phyloP scores from a whole-genome alignment of 1,140 invertebrate genomes.

The Drosophila murphyi region DNA sequence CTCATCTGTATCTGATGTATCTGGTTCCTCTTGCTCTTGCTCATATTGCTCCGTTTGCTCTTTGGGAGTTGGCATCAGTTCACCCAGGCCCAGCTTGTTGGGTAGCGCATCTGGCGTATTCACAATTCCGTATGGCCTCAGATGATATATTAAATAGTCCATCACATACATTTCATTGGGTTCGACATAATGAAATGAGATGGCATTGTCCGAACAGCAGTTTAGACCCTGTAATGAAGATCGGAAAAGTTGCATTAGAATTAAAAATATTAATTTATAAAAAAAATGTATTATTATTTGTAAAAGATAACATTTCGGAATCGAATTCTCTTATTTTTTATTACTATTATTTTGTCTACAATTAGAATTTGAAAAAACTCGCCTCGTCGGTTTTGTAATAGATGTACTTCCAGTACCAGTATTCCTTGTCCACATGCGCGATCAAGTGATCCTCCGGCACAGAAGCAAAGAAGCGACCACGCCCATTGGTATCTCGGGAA shows the following conservation, averaged over 20 bases:
- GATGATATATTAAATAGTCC: slow-evolving; percentile 98
- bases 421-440: slow-evolving; percentile 91
- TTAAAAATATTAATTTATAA: not conserved
- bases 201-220: slow-evolving; percentile 97
- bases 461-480: slow-evolving; percentile 97
- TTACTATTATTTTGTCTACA: not conserved
- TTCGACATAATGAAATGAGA: slow-evolving; percentile 98
- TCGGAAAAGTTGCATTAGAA: not conserved
- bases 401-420: slow-evolving; percentile 98
- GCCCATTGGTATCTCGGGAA: slow-evolving; percentile 92
- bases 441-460: slow-evolving; percentile 96
- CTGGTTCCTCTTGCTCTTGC: slow-evolving; percentile 2
- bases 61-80: slow-evolving; percentile 64
- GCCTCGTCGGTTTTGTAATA: slow-evolving; percentile 95
- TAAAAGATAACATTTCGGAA: too few species aligned
- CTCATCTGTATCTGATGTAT: not conserved
- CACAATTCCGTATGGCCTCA: slow-evolving; percentile 93
- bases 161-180: slow-evolving; percentile 98
- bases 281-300: too few species aligned
- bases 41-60: slow-evolving; percentile 23
- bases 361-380: slow-evolving; percentile 30
- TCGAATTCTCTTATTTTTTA: too few species aligned
- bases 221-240: slow-evolving; percentile 90
- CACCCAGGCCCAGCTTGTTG: slow-evolving; percentile 64
- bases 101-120: slow-evolving; percentile 63